These are phyloP conservation scores for Phocoena sinus DNA, from an alignment of 2,113 vertebrate genomes.

Conservation along the genomic window DNA sequence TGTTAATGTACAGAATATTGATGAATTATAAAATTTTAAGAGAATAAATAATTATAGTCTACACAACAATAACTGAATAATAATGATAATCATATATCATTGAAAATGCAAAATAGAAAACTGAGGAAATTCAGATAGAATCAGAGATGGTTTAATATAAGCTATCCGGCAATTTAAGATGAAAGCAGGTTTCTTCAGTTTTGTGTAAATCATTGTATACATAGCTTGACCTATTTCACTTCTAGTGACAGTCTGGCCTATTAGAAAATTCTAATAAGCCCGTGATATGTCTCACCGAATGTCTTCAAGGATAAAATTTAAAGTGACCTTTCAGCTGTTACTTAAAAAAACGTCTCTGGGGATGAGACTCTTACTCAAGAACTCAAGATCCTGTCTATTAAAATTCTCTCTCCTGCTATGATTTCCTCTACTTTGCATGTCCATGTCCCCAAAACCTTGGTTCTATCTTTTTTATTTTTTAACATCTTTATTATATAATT, in stretches of 20 bases:
- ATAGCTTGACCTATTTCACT: neutral
- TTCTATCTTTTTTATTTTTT: neutral
- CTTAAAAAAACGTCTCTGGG: neutral
- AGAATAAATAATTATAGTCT: neutral
- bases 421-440: neutral
- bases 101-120: constrained; percentile 1
- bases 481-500: too few relatives aligned
- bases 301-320: constrained; percentile 27
- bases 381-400: neutral
- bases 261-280: neutral
- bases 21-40: neutral
- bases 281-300: neutral
- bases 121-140: neutral
- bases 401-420: neutral
- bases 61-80: neutral
- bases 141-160: neutral
- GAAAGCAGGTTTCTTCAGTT: neutral
- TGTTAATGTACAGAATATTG: neutral
- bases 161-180: neutral
- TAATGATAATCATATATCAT: neutral
- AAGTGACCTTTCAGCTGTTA: constrained; percentile 8
- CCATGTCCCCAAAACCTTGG: neutral
- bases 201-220: neutral
- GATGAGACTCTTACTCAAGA: neutral
- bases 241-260: neutral